Base-by-base conservation (phyloP, 2,888 invertebrate genomes). In the Arge pagana region DNA sequence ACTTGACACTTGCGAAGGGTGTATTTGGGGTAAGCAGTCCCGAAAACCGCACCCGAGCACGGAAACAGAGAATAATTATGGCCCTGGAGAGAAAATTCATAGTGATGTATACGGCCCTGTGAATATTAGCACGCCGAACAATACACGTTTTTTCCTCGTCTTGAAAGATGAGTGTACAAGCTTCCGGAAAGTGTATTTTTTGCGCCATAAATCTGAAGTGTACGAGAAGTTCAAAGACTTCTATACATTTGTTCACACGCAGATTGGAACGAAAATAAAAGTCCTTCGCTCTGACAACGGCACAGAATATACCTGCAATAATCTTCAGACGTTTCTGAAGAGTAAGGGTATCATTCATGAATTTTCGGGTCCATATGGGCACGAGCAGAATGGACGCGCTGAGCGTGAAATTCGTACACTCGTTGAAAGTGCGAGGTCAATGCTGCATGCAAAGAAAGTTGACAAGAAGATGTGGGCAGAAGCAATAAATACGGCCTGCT, bases 391-490 rank as follows among this genome's bases (percentile, higher is more conserved):
- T 15, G 40, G 40, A 15, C 23, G 40, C 2, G 24, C 40, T 4
- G 40, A 40, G 4, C 40, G 40, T 8, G 40, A 40, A 11, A 40
- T 40, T 23, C 40, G 40, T 2, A 40, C 40, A n/a, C 40, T 40
- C 5, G 6, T 5, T 24, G 26, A 40, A 11, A 40, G 40, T 10
- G 40, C 40, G 7, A 40, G 26, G 16, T n/a, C 40, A 1, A 40
- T 40, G 40, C 15, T 40, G 40, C 13, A 26, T 13, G 40, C 40
- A 3, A 40, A 15, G 8, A 15, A 26, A 10, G 24, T 40, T 13
- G 24, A 23, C 2, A 40, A 26, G 3, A 26, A 42, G 11, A 52
- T 64, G 10, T 71, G 69, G 69, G 59, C 60, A 2, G 70, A 71
- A 53, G 69, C 67, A 59, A 19, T 59, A 3, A 37, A 48, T 18